Percentiles rank a stretch among this genome's conserved stretches.
phyloP scores from a whole-genome alignment of 2,797 vertebrate species.

The Clarias laeviceps region DNA sequence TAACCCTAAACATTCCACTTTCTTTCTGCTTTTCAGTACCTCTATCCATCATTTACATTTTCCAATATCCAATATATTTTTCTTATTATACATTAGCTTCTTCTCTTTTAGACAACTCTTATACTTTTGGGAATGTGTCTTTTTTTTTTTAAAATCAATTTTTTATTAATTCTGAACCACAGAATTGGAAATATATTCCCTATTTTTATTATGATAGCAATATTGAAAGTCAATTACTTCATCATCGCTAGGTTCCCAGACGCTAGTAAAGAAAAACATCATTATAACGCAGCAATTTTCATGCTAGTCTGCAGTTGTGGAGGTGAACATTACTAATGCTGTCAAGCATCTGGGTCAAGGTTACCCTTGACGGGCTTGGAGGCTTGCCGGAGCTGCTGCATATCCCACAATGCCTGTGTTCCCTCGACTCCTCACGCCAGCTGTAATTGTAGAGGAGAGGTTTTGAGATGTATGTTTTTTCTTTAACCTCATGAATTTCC shows the following conservation, averaged over 20 bases:
- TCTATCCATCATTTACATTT: slow-evolving; percentile 10
- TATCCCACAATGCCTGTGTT: slow-evolving; percentile 41
- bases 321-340: slow-evolving; percentile 61
- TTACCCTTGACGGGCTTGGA: slow-evolving; percentile 52
- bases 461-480: background rate
- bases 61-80: background rate
- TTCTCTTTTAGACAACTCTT: background rate
- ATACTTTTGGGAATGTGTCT: background rate
- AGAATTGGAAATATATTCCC: slow-evolving; percentile 62
- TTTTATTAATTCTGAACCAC: background rate
- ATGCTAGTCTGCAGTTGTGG: slow-evolving; percentile 60
- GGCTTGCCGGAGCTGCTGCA: slow-evolving; percentile 22
- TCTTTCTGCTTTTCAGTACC: background rate
- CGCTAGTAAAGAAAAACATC: slow-evolving; percentile 62
- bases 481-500: slow-evolving; percentile 16
- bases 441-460: slow-evolving; percentile 63
- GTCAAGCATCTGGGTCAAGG: slow-evolving; percentile 61
- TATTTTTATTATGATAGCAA: slow-evolving; percentile 67
- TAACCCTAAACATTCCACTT: slow-evolving; percentile 34
- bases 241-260: slow-evolving; percentile 32
- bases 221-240: slow-evolving; percentile 63
- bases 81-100: background rate
- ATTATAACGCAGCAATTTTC: slow-evolving; percentile 60
- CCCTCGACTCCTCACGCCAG: slow-evolving; percentile 58
- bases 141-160: too few species aligned